Evolutionary conservation across 2,888 invertebrate species (phyloP), one percentile per base, ranked within the genome.

Genomic region (Xestia sexstrigata): DNA sequence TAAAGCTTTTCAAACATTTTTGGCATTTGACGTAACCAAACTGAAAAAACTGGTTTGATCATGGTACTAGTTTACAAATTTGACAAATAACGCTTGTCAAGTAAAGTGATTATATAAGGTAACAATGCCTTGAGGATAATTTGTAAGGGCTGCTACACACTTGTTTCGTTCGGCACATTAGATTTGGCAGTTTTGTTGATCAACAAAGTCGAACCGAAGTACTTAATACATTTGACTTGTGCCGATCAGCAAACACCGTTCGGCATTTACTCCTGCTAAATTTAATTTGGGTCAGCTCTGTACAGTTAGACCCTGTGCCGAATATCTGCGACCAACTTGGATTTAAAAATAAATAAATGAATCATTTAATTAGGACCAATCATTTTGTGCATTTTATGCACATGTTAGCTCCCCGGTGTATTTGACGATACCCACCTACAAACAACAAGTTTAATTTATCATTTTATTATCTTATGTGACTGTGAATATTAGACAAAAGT

Each of bases 41-140:
- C 70, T 67, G n/a, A 70, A 60, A 70, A 76, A 66, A 26, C 70
- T 67, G n/a, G 69, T 84, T 79, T 72, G 70, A 76, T 72, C 68
- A 26, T 23, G 23, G 30, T 52, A n/a, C 49, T 52, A 30, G 26
- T 30, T 68, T n/a, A 69, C 65, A 52, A 74, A 58, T 62, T 62
- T 78, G 55, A 62, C 23, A 68, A 75, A 73, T 75, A 84, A 79
- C 74, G 58, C 58, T 76, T 75, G 42, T 60, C 49, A 81, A 62
- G 58, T 58, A 67, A 70, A 78, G 78, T 74, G 42, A 78, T 74
- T 66, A 67, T 66, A 9, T 60, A 71, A 76, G 62, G 63, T 81
- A 76, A 82, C 39, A 39, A 79, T 45, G 63, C 60, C 85, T 26
- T 7, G 15, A 62, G 68, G 74, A 65, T n/a, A 45, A 47, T 62